Base-by-base conservation (phyloP, 2,113 vertebrate genomes). In the Acanthochromis polyacanthus region DNA sequence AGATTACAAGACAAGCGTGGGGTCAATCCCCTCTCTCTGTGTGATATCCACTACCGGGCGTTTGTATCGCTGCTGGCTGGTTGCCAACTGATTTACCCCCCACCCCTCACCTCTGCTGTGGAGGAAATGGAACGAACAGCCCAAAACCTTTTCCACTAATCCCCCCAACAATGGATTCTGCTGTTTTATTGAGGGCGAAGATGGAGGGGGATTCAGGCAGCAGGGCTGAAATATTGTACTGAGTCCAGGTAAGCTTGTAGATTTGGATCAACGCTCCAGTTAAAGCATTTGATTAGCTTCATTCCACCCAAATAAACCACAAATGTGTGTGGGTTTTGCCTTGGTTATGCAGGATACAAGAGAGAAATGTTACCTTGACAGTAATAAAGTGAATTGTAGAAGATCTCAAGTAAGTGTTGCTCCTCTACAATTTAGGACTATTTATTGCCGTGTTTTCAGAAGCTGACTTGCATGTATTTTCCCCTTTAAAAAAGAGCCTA, bases 111-210 rank as follows among this genome's bases (percentile, higher is more conserved):
- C 71, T 89, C 84, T 69, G 50, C 69, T 50, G 68, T 46, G 71
- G 67, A 82, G 80, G 75, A 90, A 91, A 79, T 83, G 72, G 73
- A 85, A 84, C 67, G 81, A 85, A 82, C 52, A 22, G 52, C 71
- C 58, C 53, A 62, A 78, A 87, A 63, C 59, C 59, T 45, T 77
- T 75, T 71, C 25, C 52, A 14, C 66, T 90, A 89, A 92, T 89
- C 86, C 81, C 8, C 9, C 22, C 30, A 71, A 88, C 89, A 83
- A 86, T 89, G 68, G 79, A 64, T 68, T 81, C 57, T 81, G 75
- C 75, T 87, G 80, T 85, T 78, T 82, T 51, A 82, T 72, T 60
- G 52, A 67, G 25, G 55, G n/a, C 0, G 22, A 84, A 63, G 64
- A 69, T 62, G 59, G 76, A 79, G 32, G 58, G 32, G 63, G 32